Evolutionary conservation across 2,888 invertebrate genomes (phyloP).

Genomic region (Brenthis daphne): DNA sequence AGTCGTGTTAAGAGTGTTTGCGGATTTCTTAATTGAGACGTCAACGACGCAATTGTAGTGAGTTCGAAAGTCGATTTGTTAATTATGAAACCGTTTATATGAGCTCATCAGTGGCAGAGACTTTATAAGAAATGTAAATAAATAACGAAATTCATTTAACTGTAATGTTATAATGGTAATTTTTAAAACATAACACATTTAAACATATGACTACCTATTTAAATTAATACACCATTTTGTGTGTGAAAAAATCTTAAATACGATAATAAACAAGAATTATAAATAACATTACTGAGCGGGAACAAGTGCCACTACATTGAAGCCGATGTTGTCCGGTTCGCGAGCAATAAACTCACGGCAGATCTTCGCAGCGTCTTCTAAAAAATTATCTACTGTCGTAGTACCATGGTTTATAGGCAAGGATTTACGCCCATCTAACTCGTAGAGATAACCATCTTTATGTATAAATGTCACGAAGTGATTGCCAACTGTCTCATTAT

Average conservation of each 20-base stretch:
- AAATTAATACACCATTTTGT: too few relatives aligned
- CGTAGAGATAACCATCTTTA: conserved; percentile 89
- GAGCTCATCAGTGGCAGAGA: not conserved
- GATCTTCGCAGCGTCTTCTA: conserved; percentile 91
- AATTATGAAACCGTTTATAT: conserved; percentile 45
- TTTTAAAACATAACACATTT: too few relatives aligned
- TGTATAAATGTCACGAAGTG: conserved; percentile 95
- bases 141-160: not conserved
- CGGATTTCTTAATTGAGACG: conserved; percentile 78
- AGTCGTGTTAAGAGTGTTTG: conserved; percentile 68
- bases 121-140: not conserved
- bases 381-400: conserved; percentile 86
- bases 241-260: not conserved
- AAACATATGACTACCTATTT: too few relatives aligned
- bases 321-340: conserved; percentile 92
- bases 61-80: conserved; percentile 66
- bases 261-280: not conserved
- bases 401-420: conserved; percentile 92
- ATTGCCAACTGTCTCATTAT: conserved; percentile 85
- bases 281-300: conserved; percentile 59
- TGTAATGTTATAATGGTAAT: too few relatives aligned
- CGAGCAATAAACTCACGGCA: conserved; percentile 92
- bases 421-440: conserved; percentile 86
- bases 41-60: conserved; percentile 59
- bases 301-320: conserved; percentile 92